phyloP scores from a whole-genome alignment of 1,140 invertebrate species.

The Trissolcus basalis region DNA sequence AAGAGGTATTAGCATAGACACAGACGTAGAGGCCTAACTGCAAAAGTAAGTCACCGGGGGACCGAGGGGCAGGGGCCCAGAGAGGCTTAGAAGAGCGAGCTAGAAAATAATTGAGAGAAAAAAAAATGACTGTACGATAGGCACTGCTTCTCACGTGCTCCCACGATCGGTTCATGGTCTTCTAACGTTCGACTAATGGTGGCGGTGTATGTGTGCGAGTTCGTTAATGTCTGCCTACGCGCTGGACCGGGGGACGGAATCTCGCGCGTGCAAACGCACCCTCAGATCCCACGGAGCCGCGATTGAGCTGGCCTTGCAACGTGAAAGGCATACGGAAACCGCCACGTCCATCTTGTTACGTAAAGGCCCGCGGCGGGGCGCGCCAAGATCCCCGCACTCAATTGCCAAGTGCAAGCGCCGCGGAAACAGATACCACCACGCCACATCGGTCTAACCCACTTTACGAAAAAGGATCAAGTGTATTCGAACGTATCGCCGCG shows the following conservation, averaged over 20 bases:
- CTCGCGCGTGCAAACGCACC: constrained; percentile 63
- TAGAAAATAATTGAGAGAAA: constrained; percentile 21
- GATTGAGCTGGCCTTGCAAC: constrained; percentile 65
- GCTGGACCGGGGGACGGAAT: constrained; percentile 58
- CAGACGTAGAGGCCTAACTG: constrained; percentile 41
- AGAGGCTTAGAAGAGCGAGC: constrained; percentile 46
- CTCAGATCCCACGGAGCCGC: constrained; percentile 63
- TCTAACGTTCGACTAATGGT: constrained; percentile 31
- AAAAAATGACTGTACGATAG: constrained; percentile 48
- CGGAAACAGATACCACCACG: constrained; percentile 47
- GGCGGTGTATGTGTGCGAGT: neutral
- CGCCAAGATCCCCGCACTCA: constrained; percentile 51
- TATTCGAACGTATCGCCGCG: constrained; percentile 45
- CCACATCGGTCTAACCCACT: constrained; percentile 46
- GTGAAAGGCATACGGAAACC: constrained; percentile 72
- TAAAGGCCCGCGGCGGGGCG: constrained; percentile 52
- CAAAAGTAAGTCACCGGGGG: constrained; percentile 50
- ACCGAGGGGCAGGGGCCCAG: constrained; percentile 9
- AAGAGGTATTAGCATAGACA: constrained; percentile 55
- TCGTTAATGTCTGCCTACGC: constrained; percentile 43
- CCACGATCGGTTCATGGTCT: constrained; percentile 70
- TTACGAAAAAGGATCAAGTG: constrained; percentile 59
- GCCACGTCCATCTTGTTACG: constrained; percentile 70
- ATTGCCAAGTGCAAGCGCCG: constrained; percentile 52
- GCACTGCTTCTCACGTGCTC: constrained; percentile 60